A percentile compares a stretch with the other conserved stretches of the same genome.
phyloP scores from a whole-genome alignment of 2,113 vertebrate species.

The Oreochromis spilurus region DNA sequence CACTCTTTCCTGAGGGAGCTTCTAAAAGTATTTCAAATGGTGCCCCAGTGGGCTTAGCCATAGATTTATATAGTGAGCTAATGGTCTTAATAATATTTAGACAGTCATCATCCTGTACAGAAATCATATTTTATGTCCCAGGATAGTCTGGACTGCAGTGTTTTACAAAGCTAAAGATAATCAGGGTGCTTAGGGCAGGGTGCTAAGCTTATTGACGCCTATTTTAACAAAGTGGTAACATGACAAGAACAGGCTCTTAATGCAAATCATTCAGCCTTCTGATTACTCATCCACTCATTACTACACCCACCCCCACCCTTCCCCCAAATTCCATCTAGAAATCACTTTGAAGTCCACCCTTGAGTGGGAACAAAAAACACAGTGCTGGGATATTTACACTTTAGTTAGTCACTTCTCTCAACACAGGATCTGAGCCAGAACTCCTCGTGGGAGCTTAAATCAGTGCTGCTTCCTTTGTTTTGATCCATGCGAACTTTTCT shows the following conservation, averaged over 20 bases:
- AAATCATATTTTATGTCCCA: neutral
- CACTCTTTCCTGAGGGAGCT: neutral
- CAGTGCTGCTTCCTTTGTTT: conserved; percentile 30
- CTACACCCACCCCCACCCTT: neutral
- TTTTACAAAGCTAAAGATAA: neutral
- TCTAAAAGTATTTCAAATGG: neutral
- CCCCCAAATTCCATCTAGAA: neutral
- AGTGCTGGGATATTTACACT: conserved; percentile 4
- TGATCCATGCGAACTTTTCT: neutral
- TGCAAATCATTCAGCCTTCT: conserved; percentile 16
- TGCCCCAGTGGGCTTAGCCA: neutral
- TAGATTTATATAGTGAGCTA: neutral
- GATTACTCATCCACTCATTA: conserved; percentile 7
- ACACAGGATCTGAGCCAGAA: conserved; percentile 14
- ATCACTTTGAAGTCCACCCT: conserved; percentile 20
- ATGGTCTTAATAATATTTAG: neutral
- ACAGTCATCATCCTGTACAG: neutral
- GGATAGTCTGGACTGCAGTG: neutral
- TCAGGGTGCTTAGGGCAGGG: neutral
- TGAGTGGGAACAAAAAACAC: neutral
- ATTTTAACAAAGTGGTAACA: neutral
- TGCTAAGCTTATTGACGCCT: neutral
- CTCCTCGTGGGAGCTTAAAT: conserved; percentile 12
- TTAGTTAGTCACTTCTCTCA: conserved; percentile 29
- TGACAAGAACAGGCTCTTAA: conserved; percentile 5